Percentiles rank a stretch among this genome's conserved stretches.
Conservation (phyloP, 2,888 invertebrate species). For the Stramonita haemastoma region DNA sequence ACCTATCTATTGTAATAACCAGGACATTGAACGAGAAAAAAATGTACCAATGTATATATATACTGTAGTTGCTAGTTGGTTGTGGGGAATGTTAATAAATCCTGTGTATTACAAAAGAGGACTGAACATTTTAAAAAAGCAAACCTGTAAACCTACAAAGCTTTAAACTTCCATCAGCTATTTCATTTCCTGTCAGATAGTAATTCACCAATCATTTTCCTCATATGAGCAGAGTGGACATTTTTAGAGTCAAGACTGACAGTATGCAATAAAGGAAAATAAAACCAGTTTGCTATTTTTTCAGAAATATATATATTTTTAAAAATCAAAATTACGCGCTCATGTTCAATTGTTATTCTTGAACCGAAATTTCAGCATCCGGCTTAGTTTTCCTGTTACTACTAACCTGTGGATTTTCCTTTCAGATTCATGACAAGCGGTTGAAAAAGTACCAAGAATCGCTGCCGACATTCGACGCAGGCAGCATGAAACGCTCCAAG, state of each 20-base stretch:
- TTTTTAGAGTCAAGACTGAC: neutral
- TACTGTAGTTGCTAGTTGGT: conserved; percentile 7
- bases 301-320: no score
- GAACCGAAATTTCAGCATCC: neutral
- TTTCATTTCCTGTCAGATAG: neutral
- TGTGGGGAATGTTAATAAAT: neutral
- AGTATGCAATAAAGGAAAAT: no score
- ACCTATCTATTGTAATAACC: neutral
- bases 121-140: neutral
- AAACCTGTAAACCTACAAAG: neutral
- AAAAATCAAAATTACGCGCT: neutral
- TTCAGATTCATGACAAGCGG: conserved; percentile 47
- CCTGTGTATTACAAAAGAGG: neutral
- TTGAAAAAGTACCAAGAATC: conserved; percentile 47
- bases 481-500: conserved; percentile 62
- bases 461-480: conserved; percentile 8
- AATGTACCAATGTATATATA: neutral
- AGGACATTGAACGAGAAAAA: neutral
- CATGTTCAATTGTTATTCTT: neutral
- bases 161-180: neutral
- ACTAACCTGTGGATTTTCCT: neutral
- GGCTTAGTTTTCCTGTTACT: neutral
- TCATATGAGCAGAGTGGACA: neutral
- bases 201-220: neutral
- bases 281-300: neutral